These are phyloP conservation scores for human (Homo sapiens) DNA, from an alignment of 2,113 vertebrate genomes.

Conservation along the genomic window DNA sequence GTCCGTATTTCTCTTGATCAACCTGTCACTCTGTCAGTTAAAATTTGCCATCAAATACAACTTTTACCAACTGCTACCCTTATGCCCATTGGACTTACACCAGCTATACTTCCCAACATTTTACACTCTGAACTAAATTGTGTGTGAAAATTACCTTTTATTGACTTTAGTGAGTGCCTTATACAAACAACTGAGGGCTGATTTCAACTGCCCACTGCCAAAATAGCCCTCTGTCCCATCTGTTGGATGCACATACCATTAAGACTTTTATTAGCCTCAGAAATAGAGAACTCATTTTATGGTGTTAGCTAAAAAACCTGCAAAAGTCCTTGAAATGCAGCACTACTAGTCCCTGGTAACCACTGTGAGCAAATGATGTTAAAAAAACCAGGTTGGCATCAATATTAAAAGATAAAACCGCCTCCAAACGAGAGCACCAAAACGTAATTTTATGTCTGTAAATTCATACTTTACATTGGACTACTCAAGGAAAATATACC, in stretches of 20 bases:
- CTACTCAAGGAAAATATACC: conserved; percentile 35
- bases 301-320: conserved; percentile 49
- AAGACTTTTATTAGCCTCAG: conserved; percentile 71
- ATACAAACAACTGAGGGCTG: conserved; percentile 67
- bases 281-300: conserved; percentile 60
- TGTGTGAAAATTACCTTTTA: conserved; percentile 78
- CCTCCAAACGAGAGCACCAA: conserved; percentile 44
- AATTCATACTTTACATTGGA: conserved; percentile 6
- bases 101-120: conserved; percentile 50
- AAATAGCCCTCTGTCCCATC: conserved; percentile 66
- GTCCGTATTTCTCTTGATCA: background rate
- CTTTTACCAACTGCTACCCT: conserved; percentile 67
- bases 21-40: conserved; percentile 10
- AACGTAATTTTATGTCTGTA: conserved; percentile 27
- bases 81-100: conserved; percentile 63
- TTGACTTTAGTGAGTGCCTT: conserved; percentile 64
- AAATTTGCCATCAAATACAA: conserved; percentile 55
- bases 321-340: conserved; percentile 50
- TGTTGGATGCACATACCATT: conserved; percentile 73
- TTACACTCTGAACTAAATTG: conserved; percentile 63
- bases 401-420: conserved; percentile 19
- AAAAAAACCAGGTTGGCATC: conserved; percentile 47
- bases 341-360: background rate
- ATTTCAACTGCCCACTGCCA: conserved; percentile 70
- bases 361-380: background rate